Base-by-base conservation (phyloP, 1,140 invertebrate species). In the Caerostris extrusa region DNA sequence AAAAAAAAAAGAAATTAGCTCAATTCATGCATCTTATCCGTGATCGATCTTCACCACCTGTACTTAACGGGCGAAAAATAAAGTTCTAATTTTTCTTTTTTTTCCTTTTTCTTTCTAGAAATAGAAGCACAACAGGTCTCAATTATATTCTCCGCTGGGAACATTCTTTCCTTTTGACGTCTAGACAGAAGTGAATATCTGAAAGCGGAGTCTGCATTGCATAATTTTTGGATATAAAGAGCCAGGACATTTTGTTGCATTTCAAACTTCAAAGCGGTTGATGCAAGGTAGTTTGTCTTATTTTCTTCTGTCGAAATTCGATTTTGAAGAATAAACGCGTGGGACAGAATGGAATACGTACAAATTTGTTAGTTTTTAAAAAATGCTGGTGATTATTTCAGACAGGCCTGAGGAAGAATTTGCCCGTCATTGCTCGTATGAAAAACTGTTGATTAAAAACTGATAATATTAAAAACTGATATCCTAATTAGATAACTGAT, bases 131-230 rank as follows among this genome's bases (percentile, higher is more conserved):
- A 85, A 58, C 57, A 58, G 57, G 57, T 57, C 56, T 85, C 82
- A 56, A 58, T 85, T 57, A 85, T 85, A 57, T 34, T 17, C 56
- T 58, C 57, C 57, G 17, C 71, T 58, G 82, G 8, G n/a, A 58
- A 85, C 53, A 67, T 5, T 77, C 1, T 34, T 85, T 85, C 82
- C 82, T 85, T 85, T 85, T 85, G 82, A 85, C n/a, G 55, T 85
- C 56, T 19, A 17, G 8, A 77, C 12, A 53, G 3, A 55, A 57
- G 19, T 10, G 82, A 85, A 85, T 85, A 85, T 85, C 57, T 85
- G 56, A 19, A n/a, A 57, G 55, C 7, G 8, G 57, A 58, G 7
- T 58, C 14, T n/a, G 2, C 69, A 10, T 8, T 34, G 69, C 69
- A 50, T 71, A 50, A 71, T 71, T 71, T 71, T 71, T 50, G 69